Evolutionary conservation across 1,140 invertebrate species (phyloP).

Genomic region (Drosophila yakuba): DNA sequence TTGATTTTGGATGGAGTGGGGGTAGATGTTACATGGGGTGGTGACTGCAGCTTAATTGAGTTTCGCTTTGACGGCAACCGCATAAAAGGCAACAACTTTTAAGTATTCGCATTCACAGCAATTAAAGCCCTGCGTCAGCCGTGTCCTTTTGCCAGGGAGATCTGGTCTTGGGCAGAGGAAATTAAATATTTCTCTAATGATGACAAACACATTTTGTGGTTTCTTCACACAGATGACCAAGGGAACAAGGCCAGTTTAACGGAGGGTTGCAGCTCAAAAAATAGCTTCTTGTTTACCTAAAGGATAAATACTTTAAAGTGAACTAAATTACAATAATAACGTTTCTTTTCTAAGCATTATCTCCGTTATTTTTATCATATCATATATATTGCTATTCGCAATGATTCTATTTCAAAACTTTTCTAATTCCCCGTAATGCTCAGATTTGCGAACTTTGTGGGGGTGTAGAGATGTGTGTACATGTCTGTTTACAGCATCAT

Average conservation of each 20-base stretch:
- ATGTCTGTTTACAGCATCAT: constrained; percentile 43
- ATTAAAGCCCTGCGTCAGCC: constrained; percentile 60
- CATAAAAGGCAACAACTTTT: constrained; percentile 81
- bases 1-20: constrained; percentile 5
- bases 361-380: too few relatives aligned
- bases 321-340: too few relatives aligned
- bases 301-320: too few relatives aligned
- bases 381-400: too few relatives aligned
- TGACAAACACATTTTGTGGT: constrained; percentile 62
- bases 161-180: constrained; percentile 31
- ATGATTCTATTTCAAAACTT: background rate
- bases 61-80: constrained; percentile 82
- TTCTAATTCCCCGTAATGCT: background rate
- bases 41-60: constrained; percentile 74
- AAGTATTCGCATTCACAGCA: constrained; percentile 76
- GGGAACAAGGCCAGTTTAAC: background rate
- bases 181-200: constrained; percentile 79
- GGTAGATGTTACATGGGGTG: background rate
- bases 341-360: too few relatives aligned
- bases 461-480: constrained; percentile 7
- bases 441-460: constrained; percentile 37
- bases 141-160: constrained; percentile 1
- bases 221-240: constrained; percentile 61
- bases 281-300: background rate
- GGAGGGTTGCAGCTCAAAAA: background rate